Base-by-base conservation (phyloP, 1,140 invertebrate species). In the Solenopsis fugax region DNA sequence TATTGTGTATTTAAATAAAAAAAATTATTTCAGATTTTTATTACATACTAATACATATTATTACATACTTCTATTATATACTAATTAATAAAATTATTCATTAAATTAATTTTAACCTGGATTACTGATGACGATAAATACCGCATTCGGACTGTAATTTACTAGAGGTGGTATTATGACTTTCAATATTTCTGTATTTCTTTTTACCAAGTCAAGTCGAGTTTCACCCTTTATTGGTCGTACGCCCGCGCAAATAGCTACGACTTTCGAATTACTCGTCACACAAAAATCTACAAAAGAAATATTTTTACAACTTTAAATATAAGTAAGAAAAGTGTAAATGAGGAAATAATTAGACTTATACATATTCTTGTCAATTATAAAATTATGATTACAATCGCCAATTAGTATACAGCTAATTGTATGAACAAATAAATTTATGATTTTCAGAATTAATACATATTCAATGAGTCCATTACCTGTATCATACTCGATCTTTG, bases 111-210 rank as follows among this genome's bases (percentile, higher is more conserved):
- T 54, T 67, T 12, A 92, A 96, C 96, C 96, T 93, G 96, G 96
- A 93, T 97, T 97, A n/a, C 96, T 95, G 7, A 96, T 95, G 73
- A 97, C 92, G 6, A 97, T 9, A 73, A 97, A 94, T 37, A 97
- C 94, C 48, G 96, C 96, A 85, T 97, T 93, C 0, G 96, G 96
- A 89, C 96, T 97, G 88, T 96, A 94, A 86, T 96, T 93, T 0
- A 96, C 94, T 21, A 97, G 78, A 62, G 95, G 91, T 21, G 96
- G 96, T 84, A 97, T 94, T 71, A 97, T 96, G 24, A 88, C 95
- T 88, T 96, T 97, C 76, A 97, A 95, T 86, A 97, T 96, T 78
- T 96, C 96, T 1, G 95, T 94, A 90, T 97, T 97, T 69, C 96
- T 94, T 85, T 96, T 95, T 4, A 97, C 95, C 58, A 97, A 88